phyloP scores from a whole-genome alignment of 2,888 invertebrate species.

The Clivina fossor region DNA sequence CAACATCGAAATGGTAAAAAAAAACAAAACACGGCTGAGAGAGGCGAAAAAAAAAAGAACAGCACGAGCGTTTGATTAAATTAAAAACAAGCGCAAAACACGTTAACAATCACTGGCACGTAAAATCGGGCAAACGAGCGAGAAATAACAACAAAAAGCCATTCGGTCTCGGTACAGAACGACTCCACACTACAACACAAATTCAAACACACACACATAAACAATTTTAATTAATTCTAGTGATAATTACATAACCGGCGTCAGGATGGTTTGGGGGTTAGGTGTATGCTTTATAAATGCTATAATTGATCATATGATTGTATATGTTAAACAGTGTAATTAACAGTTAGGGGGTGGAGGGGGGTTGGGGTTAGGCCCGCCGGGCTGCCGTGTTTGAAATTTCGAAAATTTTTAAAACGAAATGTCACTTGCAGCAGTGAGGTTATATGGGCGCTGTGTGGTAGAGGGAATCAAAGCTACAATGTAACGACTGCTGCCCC shows the following conservation, averaged over 20 bases:
- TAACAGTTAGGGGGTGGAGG: slow-evolving; percentile 10
- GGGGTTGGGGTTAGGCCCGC: slow-evolving; percentile 2
- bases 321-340: slow-evolving; percentile 34
- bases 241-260: slow-evolving; percentile 51
- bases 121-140: slow-evolving; percentile 28
- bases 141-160: slow-evolving; percentile 25
- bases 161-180: no score
- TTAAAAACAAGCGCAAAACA: slow-evolving; percentile 28
- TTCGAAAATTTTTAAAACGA: slow-evolving; percentile 53
- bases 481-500: slow-evolving; percentile 45
- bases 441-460: slow-evolving; percentile 1
- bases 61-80: slow-evolving; percentile 25
- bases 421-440: slow-evolving; percentile 51
- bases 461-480: slow-evolving; percentile 43
- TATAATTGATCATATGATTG: slow-evolving; percentile 33
- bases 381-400: slow-evolving; percentile 40
- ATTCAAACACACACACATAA: slow-evolving; percentile 42
- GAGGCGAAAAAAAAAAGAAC: slow-evolving; percentile 13
- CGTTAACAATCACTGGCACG: slow-evolving; percentile 21
- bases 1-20: neutral
- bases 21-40: neutral
- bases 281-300: slow-evolving; percentile 5
- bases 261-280: slow-evolving; percentile 43
- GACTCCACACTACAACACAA: no score
- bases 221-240: slow-evolving; percentile 53